A percentile compares a stretch with the other conserved stretches of the same genome.
phyloP scores from a whole-genome alignment of 2,888 invertebrate genomes.

The Ornithoptera alexandrae region DNA sequence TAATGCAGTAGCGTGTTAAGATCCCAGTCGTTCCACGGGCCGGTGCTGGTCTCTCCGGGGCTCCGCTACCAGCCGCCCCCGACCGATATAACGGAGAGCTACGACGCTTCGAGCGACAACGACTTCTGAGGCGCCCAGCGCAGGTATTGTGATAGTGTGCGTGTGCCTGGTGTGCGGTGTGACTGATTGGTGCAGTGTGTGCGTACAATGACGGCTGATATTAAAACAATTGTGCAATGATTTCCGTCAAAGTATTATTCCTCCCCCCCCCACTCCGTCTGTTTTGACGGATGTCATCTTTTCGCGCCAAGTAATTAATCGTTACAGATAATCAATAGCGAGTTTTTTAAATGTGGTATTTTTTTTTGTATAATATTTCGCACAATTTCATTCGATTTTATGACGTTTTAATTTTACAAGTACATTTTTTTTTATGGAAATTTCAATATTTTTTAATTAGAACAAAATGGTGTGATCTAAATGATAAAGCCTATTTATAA shows the following conservation, averaged over 20 bases:
- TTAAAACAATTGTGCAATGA: neutral
- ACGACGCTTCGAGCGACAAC: constrained; percentile 77
- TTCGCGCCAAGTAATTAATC: constrained; percentile 21
- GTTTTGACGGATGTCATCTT: constrained; percentile 31
- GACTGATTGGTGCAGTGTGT: constrained; percentile 19
- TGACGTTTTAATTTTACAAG: neutral
- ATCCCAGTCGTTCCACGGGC: constrained; percentile 83
- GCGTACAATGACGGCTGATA: constrained; percentile 11
- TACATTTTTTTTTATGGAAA: constrained; percentile 10
- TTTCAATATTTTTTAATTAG: constrained; percentile 1
- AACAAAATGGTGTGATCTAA: constrained; percentile 14
- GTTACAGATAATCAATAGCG: constrained; percentile 10
- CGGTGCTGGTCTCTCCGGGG: constrained; percentile 62
- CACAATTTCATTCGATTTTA: constrained; percentile 17
- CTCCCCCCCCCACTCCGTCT: neutral
- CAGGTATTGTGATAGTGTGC: constrained; percentile 52
- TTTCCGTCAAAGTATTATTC: neutral
- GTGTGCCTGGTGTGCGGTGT: constrained; percentile 36
- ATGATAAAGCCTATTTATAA: constrained; percentile 24
- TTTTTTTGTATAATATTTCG: constrained; percentile 6
- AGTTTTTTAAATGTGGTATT: neutral
- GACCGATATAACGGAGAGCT: constrained; percentile 58
- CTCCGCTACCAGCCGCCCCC: constrained; percentile 57
- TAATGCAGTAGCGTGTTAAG: constrained; percentile 77
- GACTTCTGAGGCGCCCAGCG: constrained; percentile 59